Evolutionary conservation across 2,888 invertebrate species (phyloP), one percentile per base, ranked within the genome.

Genomic region (Zaprionus obscuricornis): DNA sequence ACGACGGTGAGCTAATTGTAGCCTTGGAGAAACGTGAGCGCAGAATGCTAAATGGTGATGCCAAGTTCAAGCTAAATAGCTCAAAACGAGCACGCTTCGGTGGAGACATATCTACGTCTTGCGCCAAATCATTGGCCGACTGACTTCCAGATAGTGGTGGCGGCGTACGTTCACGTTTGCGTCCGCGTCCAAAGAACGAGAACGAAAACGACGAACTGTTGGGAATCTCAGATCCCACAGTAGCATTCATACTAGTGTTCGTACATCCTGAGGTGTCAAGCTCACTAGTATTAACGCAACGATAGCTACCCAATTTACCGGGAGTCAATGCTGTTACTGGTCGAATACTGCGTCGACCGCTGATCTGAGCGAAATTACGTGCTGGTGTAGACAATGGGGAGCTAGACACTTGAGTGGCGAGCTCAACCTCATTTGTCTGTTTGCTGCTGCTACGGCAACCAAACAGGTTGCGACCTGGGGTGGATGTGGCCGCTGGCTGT

Each of bases 211-310:
- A 89, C 1, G 87, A 88, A 27, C 76, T 87, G 51, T 87, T 89
- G 24, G 89, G 88, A 18, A 86, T 84, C 56, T 90, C 90, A 0
- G 90, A 90, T 1, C 90, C 90, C 8, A 89, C 89, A 2, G 90
- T 90, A 1, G 88, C 90, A 72, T 90, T 90, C 71, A 90, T 73
- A 64, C 90, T 90, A 22, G 87, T 84, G 42, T 88, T 85, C 1
- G 89, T 88, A 49, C 65, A 76, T 10, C 46, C 66, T 2, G 85
- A 87, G 7, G 76, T 85, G 65, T 90, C 89, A 45, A 89, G 60
- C 11, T 90, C 90, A 7, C 78, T 74, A 8, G 39, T 88, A 52
- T 82, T 87, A 6, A 85, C 75, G 56, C 85, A 85, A 17, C 89
- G 74, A 62, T 90, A 89, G 47, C 67, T 86, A 10, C 84, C 86